Conservation (phyloP, 2,797 vertebrate species). For the Brotula barbata region DNA sequence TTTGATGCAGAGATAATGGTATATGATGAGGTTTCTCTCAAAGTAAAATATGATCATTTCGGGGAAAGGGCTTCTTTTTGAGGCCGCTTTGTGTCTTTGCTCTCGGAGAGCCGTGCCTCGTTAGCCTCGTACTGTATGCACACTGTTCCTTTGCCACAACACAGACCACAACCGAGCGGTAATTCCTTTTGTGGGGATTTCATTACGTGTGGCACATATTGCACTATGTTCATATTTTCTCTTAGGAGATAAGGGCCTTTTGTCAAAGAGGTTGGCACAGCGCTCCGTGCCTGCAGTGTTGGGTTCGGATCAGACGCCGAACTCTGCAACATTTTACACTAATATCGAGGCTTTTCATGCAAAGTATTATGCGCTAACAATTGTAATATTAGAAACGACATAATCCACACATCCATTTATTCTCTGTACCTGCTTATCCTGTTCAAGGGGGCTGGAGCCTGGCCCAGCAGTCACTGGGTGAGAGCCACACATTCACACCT, state of each 20-base stretch:
- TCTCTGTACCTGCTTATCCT: too few relatives aligned
- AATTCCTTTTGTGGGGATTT: slow-evolving; percentile 17
- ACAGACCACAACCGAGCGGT: slow-evolving; percentile 12
- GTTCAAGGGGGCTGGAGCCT: too few relatives aligned
- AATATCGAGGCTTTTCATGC: too few relatives aligned
- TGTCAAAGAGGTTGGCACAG: slow-evolving; percentile 4
- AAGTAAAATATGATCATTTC: slow-evolving; percentile 44
- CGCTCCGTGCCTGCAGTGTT: not conserved
- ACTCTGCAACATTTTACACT: not conserved
- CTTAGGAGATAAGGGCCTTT: slow-evolving; percentile 6
- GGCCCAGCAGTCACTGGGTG: too few relatives aligned
- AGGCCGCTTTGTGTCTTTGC: slow-evolving; percentile 7
- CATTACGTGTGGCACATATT: not conserved
- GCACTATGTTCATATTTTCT: not conserved
- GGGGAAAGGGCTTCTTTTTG: slow-evolving; percentile 24
- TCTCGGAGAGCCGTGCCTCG: slow-evolving; percentile 9
- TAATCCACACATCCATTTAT: too few relatives aligned
- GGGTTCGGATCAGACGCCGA: not conserved
- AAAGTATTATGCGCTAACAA: too few relatives aligned
- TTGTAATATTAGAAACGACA: too few relatives aligned
- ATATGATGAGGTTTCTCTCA: slow-evolving; percentile 40
- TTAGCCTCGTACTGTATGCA: slow-evolving; percentile 18
- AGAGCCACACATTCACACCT: too few relatives aligned
- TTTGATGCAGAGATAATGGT: slow-evolving; percentile 55
- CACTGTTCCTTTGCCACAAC: slow-evolving; percentile 22